These are phyloP conservation scores for Steinernema carpocapsae DNA, from an alignment of 2,888 invertebrate species.

Conservation along the genomic window DNA sequence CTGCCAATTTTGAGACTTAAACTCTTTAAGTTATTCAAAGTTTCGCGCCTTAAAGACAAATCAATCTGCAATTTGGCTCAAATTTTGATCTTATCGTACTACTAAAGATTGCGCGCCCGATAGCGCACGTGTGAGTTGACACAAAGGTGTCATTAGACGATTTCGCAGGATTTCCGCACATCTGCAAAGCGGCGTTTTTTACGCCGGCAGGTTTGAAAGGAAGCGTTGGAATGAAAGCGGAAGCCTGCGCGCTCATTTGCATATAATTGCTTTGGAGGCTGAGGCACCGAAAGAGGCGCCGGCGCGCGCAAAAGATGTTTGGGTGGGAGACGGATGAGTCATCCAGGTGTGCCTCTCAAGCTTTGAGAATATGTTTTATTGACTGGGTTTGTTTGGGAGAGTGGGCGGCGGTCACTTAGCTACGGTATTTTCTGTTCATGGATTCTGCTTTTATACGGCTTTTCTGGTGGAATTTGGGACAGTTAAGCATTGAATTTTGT, in stretches of 20 bases:
- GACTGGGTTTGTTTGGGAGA: no score
- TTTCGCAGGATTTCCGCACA: constrained; percentile 30
- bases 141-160: constrained; percentile 26
- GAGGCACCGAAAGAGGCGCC: not conserved
- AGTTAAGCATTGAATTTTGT: no score
- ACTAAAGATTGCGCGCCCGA: not conserved
- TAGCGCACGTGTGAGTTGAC: constrained; percentile 26
- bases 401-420: no score
- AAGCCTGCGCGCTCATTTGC: constrained; percentile 32
- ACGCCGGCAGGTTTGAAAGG: not conserved
- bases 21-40: not conserved
- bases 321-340: constrained; percentile 25
- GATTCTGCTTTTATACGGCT: no score
- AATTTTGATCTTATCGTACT: not conserved
- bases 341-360: not conserved
- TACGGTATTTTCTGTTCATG: no score
- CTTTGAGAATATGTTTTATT: not conserved
- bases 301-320: not conserved
- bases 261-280: not conserved
- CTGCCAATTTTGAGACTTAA: not conserved
- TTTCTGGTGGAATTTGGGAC: no score
- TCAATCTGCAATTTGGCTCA: constrained; percentile 10
- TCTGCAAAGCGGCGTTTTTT: constrained; percentile 8
- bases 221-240: no score
- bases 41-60: constrained; percentile 24